Evolutionary conservation across 2,113 vertebrate species (phyloP).

Genomic region (Clarias gariepinus): DNA sequence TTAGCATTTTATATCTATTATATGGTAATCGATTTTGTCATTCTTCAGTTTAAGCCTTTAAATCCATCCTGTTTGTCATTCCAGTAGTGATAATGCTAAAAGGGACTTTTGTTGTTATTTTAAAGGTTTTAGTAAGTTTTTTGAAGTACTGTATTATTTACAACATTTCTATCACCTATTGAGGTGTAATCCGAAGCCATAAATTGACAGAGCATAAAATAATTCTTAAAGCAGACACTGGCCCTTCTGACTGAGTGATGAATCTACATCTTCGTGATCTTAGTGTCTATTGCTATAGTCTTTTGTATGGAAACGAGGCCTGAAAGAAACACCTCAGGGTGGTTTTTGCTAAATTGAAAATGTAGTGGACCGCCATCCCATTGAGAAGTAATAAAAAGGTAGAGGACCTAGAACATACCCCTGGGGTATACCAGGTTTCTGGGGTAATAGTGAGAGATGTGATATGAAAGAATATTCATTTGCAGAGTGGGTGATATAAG

Average conservation of each 20-base stretch:
- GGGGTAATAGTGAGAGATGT: slow-evolving; percentile 60
- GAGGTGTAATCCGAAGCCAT: neutral
- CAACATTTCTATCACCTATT: neutral
- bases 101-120: neutral
- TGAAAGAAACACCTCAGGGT: neutral
- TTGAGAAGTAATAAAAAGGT: slow-evolving; percentile 52
- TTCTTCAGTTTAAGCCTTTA: neutral
- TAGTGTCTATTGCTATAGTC: neutral
- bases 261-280: neutral
- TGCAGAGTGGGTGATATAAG: slow-evolving; percentile 15
- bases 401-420: slow-evolving; percentile 46
- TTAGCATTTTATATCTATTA: slow-evolving; percentile 14
- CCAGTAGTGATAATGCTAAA: neutral
- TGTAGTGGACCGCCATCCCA: neutral
- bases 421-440: slow-evolving; percentile 39
- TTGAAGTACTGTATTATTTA: neutral
- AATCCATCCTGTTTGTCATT: slow-evolving; percentile 5
- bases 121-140: neutral
- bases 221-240: neutral
- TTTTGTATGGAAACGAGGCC: neutral
- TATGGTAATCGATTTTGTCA: slow-evolving; percentile 11
- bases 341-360: slow-evolving; percentile 1
- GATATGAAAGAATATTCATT: slow-evolving; percentile 31
- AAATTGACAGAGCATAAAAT: neutral
- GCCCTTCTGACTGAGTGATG: neutral